Evolutionary conservation across 1,140 invertebrate species (phyloP), one percentile per base, ranked within the genome.

Genomic region (Aphaenogaster ashmeadi): DNA sequence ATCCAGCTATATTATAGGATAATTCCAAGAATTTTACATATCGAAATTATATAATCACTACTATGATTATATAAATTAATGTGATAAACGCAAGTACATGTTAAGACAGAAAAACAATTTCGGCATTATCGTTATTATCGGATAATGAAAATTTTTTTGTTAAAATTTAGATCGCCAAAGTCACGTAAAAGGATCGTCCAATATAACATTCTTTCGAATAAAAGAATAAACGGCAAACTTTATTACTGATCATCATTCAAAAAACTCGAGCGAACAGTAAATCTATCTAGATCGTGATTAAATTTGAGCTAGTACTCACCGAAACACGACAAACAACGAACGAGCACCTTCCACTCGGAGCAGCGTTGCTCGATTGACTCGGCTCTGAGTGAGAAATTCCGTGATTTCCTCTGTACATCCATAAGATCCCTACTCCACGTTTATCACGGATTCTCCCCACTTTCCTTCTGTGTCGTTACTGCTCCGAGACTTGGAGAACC

Each of bases 401-500:
- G 50, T 15, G 75, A 64, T 80, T 75, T 77, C 80, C 36, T 71
- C 69, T 9, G 71, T 79, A 54, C 44, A 78, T 50, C 66, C 27
- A 62, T 3, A 85, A 72, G 27, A 74, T 69, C 60, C 74, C 13
- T 36, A 80, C 50, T 58, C 58, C 58, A 64, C 66, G 13, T 84
- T 86, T 90, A 90, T 89, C 47, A 58, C n/a, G 33, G 27, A 72
- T 56, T 47, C 13, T 38, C 88, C 88, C 89, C 80, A 84, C 88
- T 36, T 56, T 1, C 8, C 44, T 79, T 54, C 41, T 64, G 38
- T 36, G 6, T 64, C 9, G 3, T 67, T 50, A 41, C 15, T 3
- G 9, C 58, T 8, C 3, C 44, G 11, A 47, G 33, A 36, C 52
- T 62, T 33, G 69, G 9, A 74, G 36, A 67, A 58, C 58, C 80